Base-by-base conservation (phyloP, 2,113 vertebrate species). In the Nestor notabilis region DNA sequence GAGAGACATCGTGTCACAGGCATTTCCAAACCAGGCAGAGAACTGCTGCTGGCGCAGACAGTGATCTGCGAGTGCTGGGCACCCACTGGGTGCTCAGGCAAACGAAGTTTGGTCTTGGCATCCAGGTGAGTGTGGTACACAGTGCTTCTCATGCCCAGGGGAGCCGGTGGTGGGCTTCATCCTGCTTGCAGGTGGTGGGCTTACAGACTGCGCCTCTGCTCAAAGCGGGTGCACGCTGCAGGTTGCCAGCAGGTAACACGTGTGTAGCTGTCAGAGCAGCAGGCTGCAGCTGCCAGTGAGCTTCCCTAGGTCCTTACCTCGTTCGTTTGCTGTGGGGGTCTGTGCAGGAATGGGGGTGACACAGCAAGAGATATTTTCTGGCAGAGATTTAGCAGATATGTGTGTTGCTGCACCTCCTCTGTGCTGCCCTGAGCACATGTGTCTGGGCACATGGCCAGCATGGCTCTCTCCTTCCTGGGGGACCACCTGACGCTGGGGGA, bases 1-100 rank as follows among this genome's bases (percentile, higher is more conserved):
- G 3, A 27, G 53, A 27, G 44, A 4, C 20, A 28, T 13, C 1
- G 1, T 29, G 37, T 55, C 56, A n/a, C 4, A 1, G 66, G 44
- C 39, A 17, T 33, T 37, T 78, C 44, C 0, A 2, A 60, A 29
- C n/a, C 1, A 11, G 23, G n/a, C n/a, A 39, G 70, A 55, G 70
- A 55, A 39, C 49, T 75, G 60, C 49, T 33, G 41, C 49, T 52
- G 81, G 53, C 1, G 3, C 20, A 49, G 39, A 11, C 49, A 61
- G 44, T 19, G 9, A 11, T 25, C 39, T 35, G 31, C 20, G 9
- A 41, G 21, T 33, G 58, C 69, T 2, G 1, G 11, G 23, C 43
- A 49, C 43, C 37, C 29, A 3, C 7, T 43, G 81, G 56, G 33
- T 37, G 39, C 58, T 25, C 39, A 31, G 39, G 19, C 4, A 27